These are phyloP conservation scores for Acrocephalus kingi DNA, from an alignment of 2,113 vertebrate genomes.

Conservation along the genomic window DNA sequence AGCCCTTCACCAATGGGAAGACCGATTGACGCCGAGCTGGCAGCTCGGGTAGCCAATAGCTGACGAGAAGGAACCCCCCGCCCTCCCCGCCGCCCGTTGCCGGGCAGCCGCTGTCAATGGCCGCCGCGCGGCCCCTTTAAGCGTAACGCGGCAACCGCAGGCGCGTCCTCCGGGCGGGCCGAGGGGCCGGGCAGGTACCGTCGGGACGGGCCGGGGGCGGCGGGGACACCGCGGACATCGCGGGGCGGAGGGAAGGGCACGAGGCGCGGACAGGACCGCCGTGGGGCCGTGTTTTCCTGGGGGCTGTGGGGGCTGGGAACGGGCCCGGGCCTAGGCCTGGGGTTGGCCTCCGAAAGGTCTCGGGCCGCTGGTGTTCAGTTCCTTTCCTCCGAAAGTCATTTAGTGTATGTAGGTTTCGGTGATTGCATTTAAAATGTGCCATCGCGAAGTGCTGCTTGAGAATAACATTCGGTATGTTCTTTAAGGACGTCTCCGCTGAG, in stretches of 20 bases:
- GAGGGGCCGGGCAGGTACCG: background rate
- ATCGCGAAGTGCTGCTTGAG: background rate
- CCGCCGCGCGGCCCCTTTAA: conserved; percentile 15
- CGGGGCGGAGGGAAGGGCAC: background rate
- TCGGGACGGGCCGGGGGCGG: background rate
- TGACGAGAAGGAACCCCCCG: background rate
- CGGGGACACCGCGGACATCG: background rate
- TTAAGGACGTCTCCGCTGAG: background rate
- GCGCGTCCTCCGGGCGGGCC: background rate
- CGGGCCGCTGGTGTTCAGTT: accelerated
- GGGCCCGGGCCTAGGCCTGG: background rate
- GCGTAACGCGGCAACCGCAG: conserved; percentile 20
- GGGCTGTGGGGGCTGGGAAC: background rate
- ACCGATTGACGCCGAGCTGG: accelerated
- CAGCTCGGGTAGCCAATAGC: background rate
- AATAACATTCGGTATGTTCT: accelerated
- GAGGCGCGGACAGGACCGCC: background rate
- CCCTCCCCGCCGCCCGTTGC: background rate
- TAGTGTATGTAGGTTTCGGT: background rate
- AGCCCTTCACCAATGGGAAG: background rate
- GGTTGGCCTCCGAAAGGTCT: background rate
- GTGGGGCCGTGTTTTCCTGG: background rate
- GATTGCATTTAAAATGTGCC: accelerated
- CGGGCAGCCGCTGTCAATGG: conserved; percentile 18
- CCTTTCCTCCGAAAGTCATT: background rate